phyloP scores from a whole-genome alignment of 1,140 invertebrate species.

The Anastatus disparis region DNA sequence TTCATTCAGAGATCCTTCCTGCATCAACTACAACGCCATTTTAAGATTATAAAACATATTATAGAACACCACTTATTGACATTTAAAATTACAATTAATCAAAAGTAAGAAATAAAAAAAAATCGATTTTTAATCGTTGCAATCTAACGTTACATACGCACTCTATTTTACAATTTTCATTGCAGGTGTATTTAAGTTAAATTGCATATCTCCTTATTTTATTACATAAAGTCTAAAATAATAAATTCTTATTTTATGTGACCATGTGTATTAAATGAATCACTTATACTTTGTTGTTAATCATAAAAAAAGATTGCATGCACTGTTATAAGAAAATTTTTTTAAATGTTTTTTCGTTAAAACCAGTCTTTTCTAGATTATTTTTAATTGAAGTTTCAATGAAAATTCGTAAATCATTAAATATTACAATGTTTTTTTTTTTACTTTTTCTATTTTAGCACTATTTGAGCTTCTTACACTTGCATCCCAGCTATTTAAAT shows the following conservation, averaged over 20 bases:
- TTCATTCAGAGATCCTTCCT: conserved; percentile 15
- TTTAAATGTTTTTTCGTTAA: not conserved
- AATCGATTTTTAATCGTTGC: conserved; percentile 21
- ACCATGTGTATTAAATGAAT: too few species aligned
- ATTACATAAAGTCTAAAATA: conserved; percentile 7
- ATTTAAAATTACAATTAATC: too few species aligned
- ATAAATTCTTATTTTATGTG: conserved; percentile 4
- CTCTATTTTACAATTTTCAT: too few species aligned
- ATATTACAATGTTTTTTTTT: not conserved
- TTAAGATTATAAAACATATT: not conserved
- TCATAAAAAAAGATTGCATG: too few species aligned
- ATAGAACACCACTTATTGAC: not conserved
- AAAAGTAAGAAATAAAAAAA: conserved; percentile 1
- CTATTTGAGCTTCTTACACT: conserved; percentile 12
- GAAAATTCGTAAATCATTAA: not conserved
- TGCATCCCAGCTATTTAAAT: conserved; percentile 8
- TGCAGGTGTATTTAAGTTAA: too few species aligned
- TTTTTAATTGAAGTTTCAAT: not conserved
- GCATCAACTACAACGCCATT: conserved; percentile 13
- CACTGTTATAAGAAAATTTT: not conserved
- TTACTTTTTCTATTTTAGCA: not conserved
- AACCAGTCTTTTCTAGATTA: not conserved
- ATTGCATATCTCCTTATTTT: not conserved
- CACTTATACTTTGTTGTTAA: too few species aligned
- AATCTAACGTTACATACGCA: not conserved